phyloP scores from a whole-genome alignment of 2,888 invertebrate species.

The Girardia tigrina region DNA sequence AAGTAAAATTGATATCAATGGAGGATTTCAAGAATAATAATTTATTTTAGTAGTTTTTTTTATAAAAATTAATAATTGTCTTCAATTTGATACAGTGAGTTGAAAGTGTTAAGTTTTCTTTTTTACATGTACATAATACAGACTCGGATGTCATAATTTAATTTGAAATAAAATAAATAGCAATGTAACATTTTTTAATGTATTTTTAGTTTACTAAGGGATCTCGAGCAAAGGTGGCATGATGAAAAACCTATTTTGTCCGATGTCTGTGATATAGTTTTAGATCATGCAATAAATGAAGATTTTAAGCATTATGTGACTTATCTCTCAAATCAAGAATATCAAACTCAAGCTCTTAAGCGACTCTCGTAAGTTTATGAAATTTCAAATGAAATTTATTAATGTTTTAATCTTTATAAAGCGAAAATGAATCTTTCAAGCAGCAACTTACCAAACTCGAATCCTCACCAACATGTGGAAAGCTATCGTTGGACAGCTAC shows the following conservation, averaged over 20 bases:
- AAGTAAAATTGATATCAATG: no score
- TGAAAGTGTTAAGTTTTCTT: no score
- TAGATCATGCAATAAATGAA: conserved; percentile 14
- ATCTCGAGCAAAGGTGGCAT: conserved; percentile 25
- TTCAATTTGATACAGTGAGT: no score
- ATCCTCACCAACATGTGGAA: background rate
- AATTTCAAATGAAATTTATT: background rate
- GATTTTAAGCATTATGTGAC: conserved; percentile 31
- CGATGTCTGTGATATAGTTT: conserved; percentile 31
- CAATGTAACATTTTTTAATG: no score
- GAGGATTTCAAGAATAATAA: no score
- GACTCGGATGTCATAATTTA: no score
- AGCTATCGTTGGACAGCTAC: background rate
- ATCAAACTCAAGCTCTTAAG: conserved; percentile 32
- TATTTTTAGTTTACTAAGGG: conserved; percentile 32
- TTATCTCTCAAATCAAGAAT: conserved; percentile 32
- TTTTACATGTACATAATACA: no score
- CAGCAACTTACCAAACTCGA: background rate
- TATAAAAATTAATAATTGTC: no score
- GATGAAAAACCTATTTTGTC: conserved; percentile 29
- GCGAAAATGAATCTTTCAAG: background rate
- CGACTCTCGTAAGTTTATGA: background rate
- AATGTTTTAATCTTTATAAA: background rate
- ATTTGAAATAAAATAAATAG: no score
- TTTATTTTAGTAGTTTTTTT: no score